Evolutionary conservation across 2,797 vertebrate species (phyloP).

Genomic region (Anas flavirostris): DNA sequence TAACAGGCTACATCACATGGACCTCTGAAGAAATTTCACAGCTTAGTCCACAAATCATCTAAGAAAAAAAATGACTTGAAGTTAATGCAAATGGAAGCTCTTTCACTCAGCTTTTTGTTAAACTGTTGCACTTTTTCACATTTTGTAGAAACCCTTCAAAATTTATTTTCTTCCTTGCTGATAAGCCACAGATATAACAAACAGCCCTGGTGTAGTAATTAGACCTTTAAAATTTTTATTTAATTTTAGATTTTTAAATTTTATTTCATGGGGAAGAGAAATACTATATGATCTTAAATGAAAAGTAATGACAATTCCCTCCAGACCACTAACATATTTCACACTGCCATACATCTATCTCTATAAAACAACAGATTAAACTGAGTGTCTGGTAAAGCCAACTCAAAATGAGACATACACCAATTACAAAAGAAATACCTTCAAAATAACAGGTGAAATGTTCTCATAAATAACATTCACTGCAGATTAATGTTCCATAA

Average conservation of each 20-base stretch:
- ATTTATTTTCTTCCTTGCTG: neutral
- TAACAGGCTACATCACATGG: neutral
- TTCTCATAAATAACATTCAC: conserved; percentile 54
- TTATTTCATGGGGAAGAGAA: neutral
- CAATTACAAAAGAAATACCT: neutral
- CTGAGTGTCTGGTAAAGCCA: neutral
- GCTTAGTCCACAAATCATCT: neutral
- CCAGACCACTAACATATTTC: neutral
- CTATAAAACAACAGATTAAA: neutral
- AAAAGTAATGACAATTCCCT: neutral
- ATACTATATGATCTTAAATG: neutral
- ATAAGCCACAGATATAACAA: neutral
- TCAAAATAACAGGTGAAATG: conserved; percentile 14
- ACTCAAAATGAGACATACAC: neutral
- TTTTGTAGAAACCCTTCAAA: neutral
- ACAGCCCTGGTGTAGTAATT: neutral
- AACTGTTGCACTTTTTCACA: neutral
- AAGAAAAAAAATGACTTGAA: neutral
- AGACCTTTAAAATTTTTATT: neutral
- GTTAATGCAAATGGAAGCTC: neutral
- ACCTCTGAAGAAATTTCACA: neutral
- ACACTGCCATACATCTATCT: neutral
- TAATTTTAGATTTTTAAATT: neutral
- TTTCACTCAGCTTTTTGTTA: neutral
- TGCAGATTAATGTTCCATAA: conserved; percentile 51